A percentile compares a stretch with the other conserved stretches of the same genome.
Conservation (phyloP, 2,113 vertebrate genomes). For the Pluvianellus socialis region DNA sequence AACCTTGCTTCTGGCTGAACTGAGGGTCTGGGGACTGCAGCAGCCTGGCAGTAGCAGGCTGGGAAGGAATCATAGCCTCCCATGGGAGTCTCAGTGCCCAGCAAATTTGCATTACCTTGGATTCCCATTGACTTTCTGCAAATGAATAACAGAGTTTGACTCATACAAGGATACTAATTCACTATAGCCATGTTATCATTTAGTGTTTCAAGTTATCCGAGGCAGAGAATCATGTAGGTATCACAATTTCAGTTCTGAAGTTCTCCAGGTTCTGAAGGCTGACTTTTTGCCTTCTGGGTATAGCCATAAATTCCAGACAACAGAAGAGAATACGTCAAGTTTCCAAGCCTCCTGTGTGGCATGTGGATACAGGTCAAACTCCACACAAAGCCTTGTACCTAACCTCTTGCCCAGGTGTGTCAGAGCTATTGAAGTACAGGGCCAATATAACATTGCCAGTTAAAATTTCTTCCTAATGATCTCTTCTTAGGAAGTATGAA, state of each 20-base stretch:
- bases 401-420: background rate
- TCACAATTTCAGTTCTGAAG: background rate
- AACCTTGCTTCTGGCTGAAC: background rate
- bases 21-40: background rate
- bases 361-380: background rate
- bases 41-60: background rate
- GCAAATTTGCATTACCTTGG: background rate
- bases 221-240: background rate
- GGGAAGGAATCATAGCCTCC: background rate
- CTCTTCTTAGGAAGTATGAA: slow-evolving; percentile 34
- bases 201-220: accelerated
- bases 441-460: background rate
- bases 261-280: background rate
- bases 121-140: background rate
- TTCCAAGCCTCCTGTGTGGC: background rate
- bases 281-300: background rate
- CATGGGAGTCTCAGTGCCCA: background rate
- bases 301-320: background rate
- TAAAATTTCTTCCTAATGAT: slow-evolving; percentile 18
- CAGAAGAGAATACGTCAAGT: background rate
- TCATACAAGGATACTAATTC: background rate
- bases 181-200: background rate
- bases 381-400: accelerated
- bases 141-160: background rate
- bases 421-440: background rate